Evolutionary conservation across 1,140 invertebrate species (phyloP), one percentile per base, ranked within the genome.

Genomic region (Leptoteleia sp.): DNA sequence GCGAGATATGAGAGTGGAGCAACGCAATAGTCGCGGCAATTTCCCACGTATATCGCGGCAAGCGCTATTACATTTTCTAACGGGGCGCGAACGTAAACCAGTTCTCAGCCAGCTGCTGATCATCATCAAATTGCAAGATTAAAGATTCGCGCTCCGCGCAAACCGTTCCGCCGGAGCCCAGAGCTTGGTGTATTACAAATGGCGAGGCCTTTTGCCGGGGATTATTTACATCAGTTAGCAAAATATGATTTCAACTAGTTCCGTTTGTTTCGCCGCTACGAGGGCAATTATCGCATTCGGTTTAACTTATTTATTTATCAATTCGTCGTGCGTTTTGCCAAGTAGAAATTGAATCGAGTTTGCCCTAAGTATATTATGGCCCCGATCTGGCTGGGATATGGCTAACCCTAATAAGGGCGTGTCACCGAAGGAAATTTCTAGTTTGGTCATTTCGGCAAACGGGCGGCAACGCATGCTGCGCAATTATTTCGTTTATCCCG

Each of bases 41-140:
- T 78, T 78, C 76, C 76, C 76, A 72, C 76, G 76, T 72, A 78
- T 45, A 72, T 68, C 76, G 67, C 61, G n/a, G n/a, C 15, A 64
- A 62, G 65, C 48, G 59, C 71, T 77, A 71, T 71, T 77, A 77
- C 59, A 57, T 77, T 70, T 77, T 77, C 57, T 77, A 77, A 77
- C 67, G 76, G 65, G 67, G 59, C 75, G 65, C 75, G 65, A 77
- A 71, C 59, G 67, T 59, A 72, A 78, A 78, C 76, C 76, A 78
- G 76, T 72, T 78, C 72, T 76, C 71, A 59, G 61, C 47, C 62
- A 62, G 72, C 68, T 72, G 73, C 76, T 67, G 76, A 75, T 77
- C 75, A 76, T 76, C 72, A 52, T 77, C 64, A 67, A 70, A 70
- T 77, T 65, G 75, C 50, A 11, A 65, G 64, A 77, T 65, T 64